A percentile compares a stretch with the other conserved stretches of the same genome.
phyloP scores from a whole-genome alignment of 2,888 invertebrate species.

The Lepidochitona cinerea region DNA sequence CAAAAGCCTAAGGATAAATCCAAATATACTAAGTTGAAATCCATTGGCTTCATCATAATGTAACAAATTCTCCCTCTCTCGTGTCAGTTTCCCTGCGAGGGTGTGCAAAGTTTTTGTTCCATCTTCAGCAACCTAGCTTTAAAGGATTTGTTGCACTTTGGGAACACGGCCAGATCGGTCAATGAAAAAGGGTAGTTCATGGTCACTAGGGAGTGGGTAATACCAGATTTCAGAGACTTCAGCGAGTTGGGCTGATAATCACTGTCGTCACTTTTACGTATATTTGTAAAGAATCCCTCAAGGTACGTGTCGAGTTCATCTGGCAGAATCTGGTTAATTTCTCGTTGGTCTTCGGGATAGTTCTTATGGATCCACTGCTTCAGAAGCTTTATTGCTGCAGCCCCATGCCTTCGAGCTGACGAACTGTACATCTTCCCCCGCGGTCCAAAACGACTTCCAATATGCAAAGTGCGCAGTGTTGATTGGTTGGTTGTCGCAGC shows the following conservation, averaged over 20 bases:
- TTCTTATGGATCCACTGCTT: not conserved
- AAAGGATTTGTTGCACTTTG: not conserved
- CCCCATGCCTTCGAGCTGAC: not conserved
- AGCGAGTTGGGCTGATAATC: not conserved
- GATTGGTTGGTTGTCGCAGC: no score
- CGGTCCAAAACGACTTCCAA: no score
- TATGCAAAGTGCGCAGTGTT: no score
- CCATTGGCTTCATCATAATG: no score
- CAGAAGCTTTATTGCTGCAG: not conserved
- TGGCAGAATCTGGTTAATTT: not conserved
- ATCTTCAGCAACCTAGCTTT: no score
- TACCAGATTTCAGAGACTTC: not conserved
- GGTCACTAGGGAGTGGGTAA: not conserved
- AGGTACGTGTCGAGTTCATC: not conserved
- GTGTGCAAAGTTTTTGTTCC: no score
- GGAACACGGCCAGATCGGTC: not conserved
- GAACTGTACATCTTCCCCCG: no score
- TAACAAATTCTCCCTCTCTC: no score
- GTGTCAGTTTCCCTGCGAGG: no score
- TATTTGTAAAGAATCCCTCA: not conserved
- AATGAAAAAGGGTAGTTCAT: not conserved
- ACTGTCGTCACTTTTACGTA: not conserved
- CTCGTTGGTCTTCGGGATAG: not conserved
- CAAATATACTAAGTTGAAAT: no score
- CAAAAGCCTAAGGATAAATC: no score